These are phyloP conservation scores for Dinocampus coccinellae DNA, from an alignment of 2,888 invertebrate species.

Conservation along the genomic window DNA sequence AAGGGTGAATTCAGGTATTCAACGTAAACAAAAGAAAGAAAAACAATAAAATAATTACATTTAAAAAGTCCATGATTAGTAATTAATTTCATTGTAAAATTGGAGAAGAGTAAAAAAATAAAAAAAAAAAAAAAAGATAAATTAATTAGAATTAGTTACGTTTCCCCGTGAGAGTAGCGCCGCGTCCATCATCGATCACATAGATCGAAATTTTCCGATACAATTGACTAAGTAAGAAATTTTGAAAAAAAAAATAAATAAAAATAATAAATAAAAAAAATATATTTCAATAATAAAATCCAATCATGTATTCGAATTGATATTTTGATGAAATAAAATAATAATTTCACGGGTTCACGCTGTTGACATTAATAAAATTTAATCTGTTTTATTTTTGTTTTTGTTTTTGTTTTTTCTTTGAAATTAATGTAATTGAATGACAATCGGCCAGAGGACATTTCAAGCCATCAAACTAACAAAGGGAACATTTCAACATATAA, in stretches of 20 bases:
- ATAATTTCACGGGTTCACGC: constrained; percentile 22
- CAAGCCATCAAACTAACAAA: constrained; percentile 27
- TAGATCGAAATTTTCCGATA: neutral
- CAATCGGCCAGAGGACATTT: constrained; percentile 25
- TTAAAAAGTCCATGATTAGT: neutral
- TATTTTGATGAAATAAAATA: neutral
- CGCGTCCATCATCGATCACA: constrained; percentile 38
- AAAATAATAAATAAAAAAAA: constrained; percentile 13
- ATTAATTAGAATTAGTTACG: constrained; percentile 30
- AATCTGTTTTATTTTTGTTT: constrained; percentile 2
- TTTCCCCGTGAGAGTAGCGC: constrained; percentile 42
- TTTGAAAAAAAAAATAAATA: neutral
- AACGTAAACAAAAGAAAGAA: neutral
- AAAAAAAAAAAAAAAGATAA: too few species aligned
- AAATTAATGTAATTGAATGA: neutral
- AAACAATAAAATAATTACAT: too few species aligned
- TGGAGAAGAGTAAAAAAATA: neutral
- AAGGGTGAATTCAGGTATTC: neutral
- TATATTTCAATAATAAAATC: neutral
- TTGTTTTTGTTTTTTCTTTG: neutral
- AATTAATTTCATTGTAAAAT: neutral
- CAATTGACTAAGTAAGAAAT: neutral
- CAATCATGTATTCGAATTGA: too few species aligned
- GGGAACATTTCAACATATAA: constrained; percentile 10
- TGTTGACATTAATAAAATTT: constrained; percentile 28